Base-by-base conservation (phyloP, 2,113 vertebrate genomes). In the Nannobrachium achirus region DNA sequence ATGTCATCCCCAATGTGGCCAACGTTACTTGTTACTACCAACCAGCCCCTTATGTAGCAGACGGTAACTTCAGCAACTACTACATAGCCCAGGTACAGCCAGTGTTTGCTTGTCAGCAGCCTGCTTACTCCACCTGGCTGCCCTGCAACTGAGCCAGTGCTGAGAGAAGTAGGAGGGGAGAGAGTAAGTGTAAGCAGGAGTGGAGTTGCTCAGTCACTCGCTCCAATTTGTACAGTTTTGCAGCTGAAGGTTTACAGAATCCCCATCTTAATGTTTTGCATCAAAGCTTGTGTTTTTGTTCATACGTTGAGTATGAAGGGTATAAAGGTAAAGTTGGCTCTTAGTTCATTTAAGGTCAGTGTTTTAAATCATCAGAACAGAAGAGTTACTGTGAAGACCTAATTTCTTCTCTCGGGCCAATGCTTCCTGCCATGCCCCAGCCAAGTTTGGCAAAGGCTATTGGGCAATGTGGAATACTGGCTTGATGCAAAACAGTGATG, bases 21-120 rank as follows among this genome's bases (percentile, higher is more conserved):
- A 99, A 99, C 73, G 98, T 99, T 78, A 99, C 98, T 67, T 99
- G 98, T 87, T 99, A 97, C 90, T 99, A 99, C 92, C 98, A 99
- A 87, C 98, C 98, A 1, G 98, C 98, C 75, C 96, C 98, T 1
- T 99, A 99, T 20, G 97, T 99, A 88, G 94, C 97, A 81, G 97
- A 99, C 84, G 95, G 94, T 84, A 99, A 99, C 92, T 99, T 99
- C 90, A 99, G 94, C 92, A 99, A 98, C 94, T 99, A 99, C 86
- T 99, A 98, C 79, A 96, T 99, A 77, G 97, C 98, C 20, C 98
- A 98, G 91, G 96, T 99, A 63, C 98, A 99, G 93, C 97, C 97
- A 6, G 90, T 99, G 80, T 98, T 99, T 77, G 92, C 96, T 5
- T 99, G 97, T 91, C 96, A 98, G 90, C 97, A 97, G 79, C 95